Evolutionary conservation across 2,113 vertebrate genomes (phyloP).

Genomic region (Centrocercus urophasianus): DNA sequence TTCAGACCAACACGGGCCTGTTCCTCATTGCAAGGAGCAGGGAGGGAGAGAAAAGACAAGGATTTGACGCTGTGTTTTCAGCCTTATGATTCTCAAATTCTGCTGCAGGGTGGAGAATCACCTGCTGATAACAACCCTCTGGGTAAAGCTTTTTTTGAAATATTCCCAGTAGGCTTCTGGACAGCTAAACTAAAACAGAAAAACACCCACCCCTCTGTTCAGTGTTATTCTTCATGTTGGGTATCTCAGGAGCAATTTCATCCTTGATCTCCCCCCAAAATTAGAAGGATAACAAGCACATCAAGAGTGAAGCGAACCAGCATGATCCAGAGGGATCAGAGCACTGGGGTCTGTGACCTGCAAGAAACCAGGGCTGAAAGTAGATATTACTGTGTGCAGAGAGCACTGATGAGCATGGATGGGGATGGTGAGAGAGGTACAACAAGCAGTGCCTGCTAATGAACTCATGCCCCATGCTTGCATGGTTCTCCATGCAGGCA

Average conservation of each 20-base stretch:
- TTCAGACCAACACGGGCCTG: not conserved
- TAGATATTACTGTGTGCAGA: not conserved
- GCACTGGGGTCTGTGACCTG: not conserved
- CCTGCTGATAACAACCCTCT: not conserved
- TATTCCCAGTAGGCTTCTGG: not conserved
- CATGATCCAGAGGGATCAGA: not conserved
- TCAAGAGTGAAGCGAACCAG: not conserved
- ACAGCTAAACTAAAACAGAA: not conserved
- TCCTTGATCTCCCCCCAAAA: conserved; percentile 9
- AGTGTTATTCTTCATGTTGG: not conserved
- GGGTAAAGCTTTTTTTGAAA: not conserved
- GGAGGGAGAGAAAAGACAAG: not conserved
- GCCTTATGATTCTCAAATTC: not conserved
- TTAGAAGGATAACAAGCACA: not conserved
- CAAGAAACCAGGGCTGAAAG: not conserved
- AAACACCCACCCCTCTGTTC: accelerated
- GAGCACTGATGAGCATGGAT: accelerated
- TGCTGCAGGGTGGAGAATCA: not conserved
- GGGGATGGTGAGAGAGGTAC: not conserved
- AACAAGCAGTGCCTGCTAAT: not conserved
- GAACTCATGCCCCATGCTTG: accelerated
- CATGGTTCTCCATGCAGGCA: not conserved
- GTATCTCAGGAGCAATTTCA: not conserved
- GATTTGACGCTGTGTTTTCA: not conserved
- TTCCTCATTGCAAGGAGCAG: not conserved